Evolutionary conservation across 2,113 vertebrate species (phyloP), one percentile per base, ranked within the genome.

Genomic region (Nothoprocta perdicaria): DNA sequence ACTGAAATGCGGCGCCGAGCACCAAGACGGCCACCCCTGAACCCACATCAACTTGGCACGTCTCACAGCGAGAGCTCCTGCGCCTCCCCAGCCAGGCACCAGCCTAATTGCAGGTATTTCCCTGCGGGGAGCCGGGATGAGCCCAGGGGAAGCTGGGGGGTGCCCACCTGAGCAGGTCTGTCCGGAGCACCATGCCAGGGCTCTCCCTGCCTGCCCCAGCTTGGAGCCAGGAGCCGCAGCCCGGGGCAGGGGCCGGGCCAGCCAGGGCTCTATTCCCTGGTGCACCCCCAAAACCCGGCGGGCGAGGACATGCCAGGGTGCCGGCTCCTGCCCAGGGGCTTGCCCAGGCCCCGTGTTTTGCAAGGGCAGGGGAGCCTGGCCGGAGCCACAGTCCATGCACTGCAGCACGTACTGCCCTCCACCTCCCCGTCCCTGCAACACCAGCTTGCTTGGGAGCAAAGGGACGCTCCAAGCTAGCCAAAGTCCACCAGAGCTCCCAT

Each of bases 251-350:
- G 53, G 5, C 90, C 87, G 90, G 92, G 92, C 94, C 71, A 86
- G 94, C 84, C 91, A 66, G 65, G 27, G 84, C 93, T 92, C 92
- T 48, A 78, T 52, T 75, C 40, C 78, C 81, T 75, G 86, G 91
- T 91, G 84, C 76, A 80, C 58, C 5, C 3, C 0, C 60, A 65
- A 77, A 40, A 61, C 52, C 90, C 69, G 4, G 52, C 53, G 19
- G 80, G 72, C 90, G 0, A 45, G 29, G 80, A 35, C 65, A 14
- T 77, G 80, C 78, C 35, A 0, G 79, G 17, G 60, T 26, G 35
- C 80, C 33, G 46, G 52, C 52, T 53, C 52, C 52, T 53, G 40
- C 41, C 41, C 21, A n/a, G 29, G 27, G 38, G 33, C 92, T 86
- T 88, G 84, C 84, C 6, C 1, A 35, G 58, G 17, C 50, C 50